Evolutionary conservation across 2,888 invertebrate genomes (phyloP).

Genomic region (Pocota personata): DNA sequence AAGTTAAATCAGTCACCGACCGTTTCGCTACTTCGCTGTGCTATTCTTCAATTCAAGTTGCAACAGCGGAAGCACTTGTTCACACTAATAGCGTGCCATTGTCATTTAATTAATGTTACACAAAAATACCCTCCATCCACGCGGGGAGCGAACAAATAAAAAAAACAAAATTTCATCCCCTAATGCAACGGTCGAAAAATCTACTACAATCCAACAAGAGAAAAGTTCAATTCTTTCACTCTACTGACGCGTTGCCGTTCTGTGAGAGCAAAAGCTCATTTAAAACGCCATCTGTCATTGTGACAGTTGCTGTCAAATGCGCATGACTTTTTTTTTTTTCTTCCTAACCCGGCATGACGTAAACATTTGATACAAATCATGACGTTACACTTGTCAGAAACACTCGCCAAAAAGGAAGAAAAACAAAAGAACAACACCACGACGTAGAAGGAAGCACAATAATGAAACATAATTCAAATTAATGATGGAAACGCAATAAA

Average conservation of each 20-base stretch:
- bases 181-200: conserved; percentile 5
- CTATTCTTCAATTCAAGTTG: conserved; percentile 60
- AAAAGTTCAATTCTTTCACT: neutral
- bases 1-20: conserved; percentile 37
- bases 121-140: neutral
- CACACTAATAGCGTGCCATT: conserved; percentile 55
- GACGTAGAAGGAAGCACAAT: neutral
- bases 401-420: neutral
- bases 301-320: conserved; percentile 46
- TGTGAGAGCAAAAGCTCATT: conserved; percentile 1
- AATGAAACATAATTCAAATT: conserved; percentile 11
- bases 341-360: conserved; percentile 21
- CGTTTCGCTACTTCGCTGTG: conserved; percentile 40
- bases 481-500: conserved; percentile 26
- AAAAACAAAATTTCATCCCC: conserved; percentile 1
- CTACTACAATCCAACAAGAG: conserved; percentile 48
- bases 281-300: conserved; percentile 11
- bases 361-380: conserved; percentile 5
- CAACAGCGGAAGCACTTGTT: conserved; percentile 70
- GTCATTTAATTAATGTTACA: conserved; percentile 39
- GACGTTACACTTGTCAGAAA: conserved; percentile 49
- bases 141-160: neutral
- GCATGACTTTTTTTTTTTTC: conserved; percentile 32
- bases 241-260: no score
- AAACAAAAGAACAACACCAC: neutral